phyloP scores from a whole-genome alignment of 2,888 invertebrate species.

The Acanthococcus lagerstroemiae region DNA sequence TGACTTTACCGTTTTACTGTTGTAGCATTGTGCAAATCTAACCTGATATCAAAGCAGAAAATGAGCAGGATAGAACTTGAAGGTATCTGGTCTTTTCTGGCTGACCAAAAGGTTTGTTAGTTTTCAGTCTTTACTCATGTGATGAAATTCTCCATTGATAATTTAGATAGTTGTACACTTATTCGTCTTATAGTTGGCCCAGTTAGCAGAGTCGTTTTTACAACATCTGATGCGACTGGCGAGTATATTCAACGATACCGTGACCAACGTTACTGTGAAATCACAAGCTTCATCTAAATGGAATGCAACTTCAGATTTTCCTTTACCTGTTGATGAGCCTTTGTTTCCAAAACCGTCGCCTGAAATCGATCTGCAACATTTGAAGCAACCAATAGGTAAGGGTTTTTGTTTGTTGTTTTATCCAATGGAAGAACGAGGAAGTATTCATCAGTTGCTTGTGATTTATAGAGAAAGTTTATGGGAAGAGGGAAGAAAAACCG shows the following conservation, averaged over 20 bases:
- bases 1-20: background rate
- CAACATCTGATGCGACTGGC: constrained; percentile 34
- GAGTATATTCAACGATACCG: constrained; percentile 6
- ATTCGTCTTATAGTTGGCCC: constrained; percentile 7
- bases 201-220: constrained; percentile 30
- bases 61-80: background rate
- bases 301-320: background rate
- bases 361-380: background rate
- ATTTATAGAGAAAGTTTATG: background rate
- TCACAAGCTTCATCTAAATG: background rate
- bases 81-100: background rate
- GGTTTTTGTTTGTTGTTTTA: background rate
- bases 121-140: background rate
- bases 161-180: background rate
- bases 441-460: background rate
- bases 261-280: constrained; percentile 10
- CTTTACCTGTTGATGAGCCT: constrained; percentile 6
- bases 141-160: background rate
- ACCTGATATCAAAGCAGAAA: background rate
- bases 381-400: background rate
- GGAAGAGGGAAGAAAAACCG: constrained; percentile 36
- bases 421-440: background rate
- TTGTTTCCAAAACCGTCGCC: background rate
- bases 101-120: background rate
- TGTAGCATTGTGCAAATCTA: background rate